Evolutionary conservation across 2,888 invertebrate species (phyloP), one percentile per base, ranked within the genome.

Genomic region (Drosophila algonquin): DNA sequence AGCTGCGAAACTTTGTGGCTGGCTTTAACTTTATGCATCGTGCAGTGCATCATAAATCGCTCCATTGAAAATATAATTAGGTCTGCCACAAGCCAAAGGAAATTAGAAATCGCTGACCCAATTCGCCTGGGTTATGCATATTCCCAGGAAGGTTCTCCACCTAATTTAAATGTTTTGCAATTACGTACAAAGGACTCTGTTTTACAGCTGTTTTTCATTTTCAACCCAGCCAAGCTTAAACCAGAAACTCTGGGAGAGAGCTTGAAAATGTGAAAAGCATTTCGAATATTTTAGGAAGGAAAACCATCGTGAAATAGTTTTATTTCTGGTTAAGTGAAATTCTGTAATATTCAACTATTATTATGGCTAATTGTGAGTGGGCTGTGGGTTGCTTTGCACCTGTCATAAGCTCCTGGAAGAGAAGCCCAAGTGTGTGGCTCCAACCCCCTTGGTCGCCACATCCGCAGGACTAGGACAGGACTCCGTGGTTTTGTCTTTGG

Each of bases 321-420:
- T 16, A 46, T 24, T 24, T 21, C 8, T 21, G 16, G 59, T 35
- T 32, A 14, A 61, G 59, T 62, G 61, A 59, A 59, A 27, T 60
- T 14, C 1, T 8, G 8, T 27, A 35, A 18, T 24, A 10, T 12
- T 14, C 21, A 24, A 35, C 62, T n/a, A 40, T 35, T 24, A 32
- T 45, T 59, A 12, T 16, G 60, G 59, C 47, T 60, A 60, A 27
- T 62, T 62, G 50, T 55, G 50, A 65, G 65, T 65, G 65, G 45
- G 54, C 48, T 55, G 65, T 55, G 65, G 54, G 54, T 54, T 50
- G 54, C 65, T 77, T 80, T 79, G 77, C 86, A 80, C 86, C 85
- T 85, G 86, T 68, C 86, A 80, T 85, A 85, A 79, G 77, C 44
- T 27, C 51, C 64, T 54, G 47, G 14, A 48, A 21, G 21, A 44